Base-by-base conservation (phyloP, 2,113 vertebrate genomes). In the Ellobius talpinus region DNA sequence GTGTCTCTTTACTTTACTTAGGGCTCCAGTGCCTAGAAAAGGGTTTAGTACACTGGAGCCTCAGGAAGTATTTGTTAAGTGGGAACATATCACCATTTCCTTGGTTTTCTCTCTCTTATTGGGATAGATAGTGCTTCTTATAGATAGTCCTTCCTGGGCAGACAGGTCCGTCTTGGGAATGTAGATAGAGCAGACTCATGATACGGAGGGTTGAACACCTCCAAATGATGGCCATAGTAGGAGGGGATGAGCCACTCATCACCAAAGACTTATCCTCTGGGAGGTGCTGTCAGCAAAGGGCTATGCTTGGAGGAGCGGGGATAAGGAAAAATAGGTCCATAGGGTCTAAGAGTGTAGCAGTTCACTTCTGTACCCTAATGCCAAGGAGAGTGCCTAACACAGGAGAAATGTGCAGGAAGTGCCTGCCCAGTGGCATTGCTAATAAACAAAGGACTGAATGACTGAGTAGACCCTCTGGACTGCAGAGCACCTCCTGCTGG, bases 311-410 rank as follows among this genome's bases (percentile, higher is more conserved):
- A 8, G 0, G n/a, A 6, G 3, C 72, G 50, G 24, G 42, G 19
- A n/a, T 36, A 45, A 8, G 0, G 24, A 11, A n/a, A 63, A 45
- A 4, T 3, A 0, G 17, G 7, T 21, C 55, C 21, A 4, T 3
- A 4, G 39, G 26, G n/a, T 3, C 7, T 19, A 24, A n/a, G 24
- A 3, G 31, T n/a, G 0, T 0, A 6, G 2, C 8, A 33, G 21
- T 8, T 50, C 23, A 24, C 36, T 14, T 36, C 63, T 23, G 36
- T 16, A 12, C 9, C 2, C 12, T 4, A 36, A 19, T 10, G 33
- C 68, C 23, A 4, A 68, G 82, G 58, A 61, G 23, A 24, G 7
- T 52, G 1, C 5, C 79, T n/a, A 21, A 36, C 23, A 3, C 0
- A 19, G 13, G 31, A 50, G 36, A 66, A 21, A 14, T 11, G 33